Evolutionary conservation across 2,797 vertebrate genomes (phyloP).

Genomic region (Typhlichthys eigenmanni): DNA sequence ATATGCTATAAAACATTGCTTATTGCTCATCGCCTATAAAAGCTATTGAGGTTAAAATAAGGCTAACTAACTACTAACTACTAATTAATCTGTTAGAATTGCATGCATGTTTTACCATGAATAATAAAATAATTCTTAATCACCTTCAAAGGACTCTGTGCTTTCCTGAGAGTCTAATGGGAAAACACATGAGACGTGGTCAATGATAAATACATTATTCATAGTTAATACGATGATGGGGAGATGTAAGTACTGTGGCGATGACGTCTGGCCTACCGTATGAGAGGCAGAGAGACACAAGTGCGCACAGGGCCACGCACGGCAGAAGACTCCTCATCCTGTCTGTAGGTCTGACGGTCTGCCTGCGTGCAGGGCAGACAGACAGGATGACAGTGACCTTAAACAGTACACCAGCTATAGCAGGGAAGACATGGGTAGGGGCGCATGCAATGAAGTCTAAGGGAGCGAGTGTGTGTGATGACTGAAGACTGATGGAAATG

Average conservation of each 20-base stretch:
- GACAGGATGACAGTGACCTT: constrained; percentile 21
- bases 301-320: constrained; percentile 58
- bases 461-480: neutral
- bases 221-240: neutral
- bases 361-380: constrained; percentile 21
- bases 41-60: neutral
- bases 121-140: constrained; percentile 46
- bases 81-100: constrained; percentile 17
- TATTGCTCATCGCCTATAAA: constrained; percentile 1
- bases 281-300: constrained; percentile 58
- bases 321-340: constrained; percentile 67
- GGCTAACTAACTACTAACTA: neutral
- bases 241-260: neutral
- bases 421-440: neutral
- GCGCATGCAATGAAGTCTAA: too few relatives aligned
- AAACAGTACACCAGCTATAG: neutral
- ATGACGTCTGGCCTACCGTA: constrained; percentile 43
- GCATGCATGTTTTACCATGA: constrained; percentile 62
- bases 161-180: constrained; percentile 79
- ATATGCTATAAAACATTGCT: too few relatives aligned
- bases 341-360: constrained; percentile 25
- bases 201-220: constrained; percentile 39
- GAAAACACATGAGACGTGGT: constrained; percentile 57
- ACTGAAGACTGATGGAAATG: neutral
- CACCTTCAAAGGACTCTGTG: constrained; percentile 79